phyloP scores from a whole-genome alignment of 1,140 invertebrate species.

The Argopecten irradians region DNA sequence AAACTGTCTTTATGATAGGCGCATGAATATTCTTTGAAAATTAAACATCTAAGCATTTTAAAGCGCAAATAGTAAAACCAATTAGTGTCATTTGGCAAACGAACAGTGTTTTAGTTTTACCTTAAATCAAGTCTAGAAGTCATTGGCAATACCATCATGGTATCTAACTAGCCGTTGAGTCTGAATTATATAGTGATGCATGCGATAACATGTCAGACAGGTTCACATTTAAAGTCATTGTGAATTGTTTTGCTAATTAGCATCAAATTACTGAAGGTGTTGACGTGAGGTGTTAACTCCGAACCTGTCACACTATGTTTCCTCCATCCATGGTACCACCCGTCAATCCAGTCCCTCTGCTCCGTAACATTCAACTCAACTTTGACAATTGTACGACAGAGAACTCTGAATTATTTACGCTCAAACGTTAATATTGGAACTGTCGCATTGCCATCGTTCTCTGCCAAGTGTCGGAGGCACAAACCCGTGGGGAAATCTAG shows the following conservation, averaged over 20 bases:
- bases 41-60: slow-evolving; percentile 11
- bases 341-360: neutral
- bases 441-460: slow-evolving; percentile 29
- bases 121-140: neutral
- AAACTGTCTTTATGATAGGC: neutral
- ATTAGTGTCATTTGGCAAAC: neutral
- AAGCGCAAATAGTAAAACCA: neutral
- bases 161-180: neutral
- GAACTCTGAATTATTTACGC: slow-evolving; percentile 41
- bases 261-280: neutral
- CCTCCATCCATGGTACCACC: neutral
- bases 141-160: neutral
- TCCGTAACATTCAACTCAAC: neutral
- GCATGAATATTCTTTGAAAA: slow-evolving; percentile 13
- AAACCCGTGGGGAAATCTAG: slow-evolving; percentile 30
- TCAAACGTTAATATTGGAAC: slow-evolving; percentile 44
- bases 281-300: neutral
- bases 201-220: neutral
- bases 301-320: neutral
- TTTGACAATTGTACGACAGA: slow-evolving; percentile 37
- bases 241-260: neutral
- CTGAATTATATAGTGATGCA: neutral
- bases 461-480: slow-evolving; percentile 36
- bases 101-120: too few species aligned
- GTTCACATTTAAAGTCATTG: slow-evolving; percentile 9